Conservation (phyloP, 2,797 vertebrate species). For the Alcedo quadribrachys region DNA sequence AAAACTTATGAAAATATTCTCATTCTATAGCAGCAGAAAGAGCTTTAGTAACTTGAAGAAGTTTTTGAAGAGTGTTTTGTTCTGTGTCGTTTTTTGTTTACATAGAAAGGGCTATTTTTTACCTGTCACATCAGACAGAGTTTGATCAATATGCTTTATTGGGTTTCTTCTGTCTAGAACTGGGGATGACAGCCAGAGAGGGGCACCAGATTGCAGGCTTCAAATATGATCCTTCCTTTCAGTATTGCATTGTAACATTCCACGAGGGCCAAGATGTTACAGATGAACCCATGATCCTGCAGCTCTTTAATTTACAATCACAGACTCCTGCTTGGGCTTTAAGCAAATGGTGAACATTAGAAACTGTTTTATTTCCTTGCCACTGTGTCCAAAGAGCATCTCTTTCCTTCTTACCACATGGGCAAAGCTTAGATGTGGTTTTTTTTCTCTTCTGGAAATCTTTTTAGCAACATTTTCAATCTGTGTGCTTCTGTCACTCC, state of each 20-base stretch:
- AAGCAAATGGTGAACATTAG: not conserved
- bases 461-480: constrained; percentile 36
- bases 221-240: constrained; percentile 7
- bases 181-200: constrained; percentile 31
- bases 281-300: not conserved
- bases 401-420: constrained; percentile 4
- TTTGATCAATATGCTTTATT: not conserved
- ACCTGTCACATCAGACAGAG: not conserved
- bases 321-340: not conserved
- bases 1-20: not conserved
- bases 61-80: not conserved
- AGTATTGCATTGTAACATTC: not conserved
- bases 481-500: constrained; percentile 40
- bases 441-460: constrained; percentile 39
- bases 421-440: not conserved
- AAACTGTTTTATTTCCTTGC: not conserved
- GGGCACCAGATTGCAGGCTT: constrained; percentile 41
- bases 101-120: not conserved
- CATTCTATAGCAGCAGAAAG: not conserved
- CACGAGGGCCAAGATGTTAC: not conserved
- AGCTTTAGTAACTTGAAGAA: not conserved
- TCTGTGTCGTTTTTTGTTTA: not conserved
- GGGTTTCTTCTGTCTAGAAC: not conserved
- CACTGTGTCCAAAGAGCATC: not conserved
- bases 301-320: not conserved